Evolutionary conservation across 2,113 vertebrate genomes (phyloP).

Genomic region (Sprattus sprattus): DNA sequence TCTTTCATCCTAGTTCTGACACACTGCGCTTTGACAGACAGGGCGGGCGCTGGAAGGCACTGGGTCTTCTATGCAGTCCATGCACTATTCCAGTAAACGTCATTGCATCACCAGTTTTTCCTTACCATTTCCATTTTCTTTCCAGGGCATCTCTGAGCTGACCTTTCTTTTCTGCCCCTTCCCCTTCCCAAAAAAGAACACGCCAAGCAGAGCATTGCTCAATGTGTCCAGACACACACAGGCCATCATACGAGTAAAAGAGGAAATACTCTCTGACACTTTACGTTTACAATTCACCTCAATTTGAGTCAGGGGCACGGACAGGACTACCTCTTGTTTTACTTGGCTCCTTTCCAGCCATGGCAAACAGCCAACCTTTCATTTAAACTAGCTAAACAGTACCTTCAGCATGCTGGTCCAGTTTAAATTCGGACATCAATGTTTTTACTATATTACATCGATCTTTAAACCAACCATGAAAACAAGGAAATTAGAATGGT

Average conservation of each 20-base stretch:
- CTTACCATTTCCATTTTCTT: not conserved
- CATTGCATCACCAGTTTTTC: conserved; percentile 1
- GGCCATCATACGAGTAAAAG: not conserved
- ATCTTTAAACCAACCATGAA: not conserved
- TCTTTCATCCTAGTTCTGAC: not conserved
- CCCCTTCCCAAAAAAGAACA: not conserved
- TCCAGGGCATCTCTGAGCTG: not conserved
- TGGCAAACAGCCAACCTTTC: conserved; percentile 10
- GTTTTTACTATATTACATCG: not conserved
- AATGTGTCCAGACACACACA: not conserved
- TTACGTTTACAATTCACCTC: not conserved
- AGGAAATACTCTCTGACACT: not conserved
- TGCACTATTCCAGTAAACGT: conserved; percentile 30
- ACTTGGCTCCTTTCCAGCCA: conserved; percentile 21
- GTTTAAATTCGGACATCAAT: not conserved
- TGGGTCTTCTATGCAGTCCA: not conserved
- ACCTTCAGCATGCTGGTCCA: not conserved
- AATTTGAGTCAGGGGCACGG: conserved; percentile 21
- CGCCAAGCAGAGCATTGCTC: not conserved
- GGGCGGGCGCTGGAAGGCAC: not conserved
- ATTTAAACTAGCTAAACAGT: not conserved
- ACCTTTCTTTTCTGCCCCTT: not conserved
- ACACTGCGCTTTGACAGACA: conserved; percentile 29
- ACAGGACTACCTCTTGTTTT: conserved; percentile 17
- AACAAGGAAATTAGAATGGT: not conserved